Base-by-base conservation (phyloP, 1,140 invertebrate genomes). In the Centruroides sculpturatus region DNA sequence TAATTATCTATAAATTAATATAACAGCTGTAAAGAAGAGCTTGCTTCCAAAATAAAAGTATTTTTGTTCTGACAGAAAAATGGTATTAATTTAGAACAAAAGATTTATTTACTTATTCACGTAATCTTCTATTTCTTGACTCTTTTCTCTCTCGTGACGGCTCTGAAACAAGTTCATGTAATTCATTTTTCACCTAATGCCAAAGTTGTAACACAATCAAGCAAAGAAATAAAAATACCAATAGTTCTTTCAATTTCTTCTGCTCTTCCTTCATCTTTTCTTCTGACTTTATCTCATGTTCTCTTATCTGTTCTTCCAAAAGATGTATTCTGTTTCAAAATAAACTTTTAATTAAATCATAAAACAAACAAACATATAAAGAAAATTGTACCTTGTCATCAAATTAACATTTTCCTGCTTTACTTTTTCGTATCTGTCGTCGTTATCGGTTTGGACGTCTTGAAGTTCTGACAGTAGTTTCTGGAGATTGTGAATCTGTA, bases 41-140 rank as follows among this genome's bases (percentile, higher is more conserved):
- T 23, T 23, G 23, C 23, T 23, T 23, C 23, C 23, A 23, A 23
- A 23, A 23, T 23, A 23, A 2, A 23, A 23, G 23, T 23, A 23
- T 23, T 23, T 23, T 23, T 23, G 23, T 23, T 23, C 23, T 2
- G 23, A 23, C 23, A 23, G 23, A 23, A 23, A 41, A 41, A 41
- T 41, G 8, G 41, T 41, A 5, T 41, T 41, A 41, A 8, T 6
- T 23, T 41, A 41, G 8, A 41, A 41, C 8, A 41, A 41, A 6
- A 41, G 8, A 41, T 41, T 41, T 41, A 41, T 41, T 73, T 68
- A 80, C 79, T 76, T 83, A 67, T 89, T 87, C 61, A 82, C 83
- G 68, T 83, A 83, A 67, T 91, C 89, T 71, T 92, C 86, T 58
- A 92, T 75, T 73, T 93, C 87, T 50, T 91, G 77, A 66, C 86